Percentiles rank a stretch among this genome's conserved stretches.
Evolutionary conservation across 2,113 vertebrate genomes (phyloP).

Genomic region (Tangachromis dhanisi): DNA sequence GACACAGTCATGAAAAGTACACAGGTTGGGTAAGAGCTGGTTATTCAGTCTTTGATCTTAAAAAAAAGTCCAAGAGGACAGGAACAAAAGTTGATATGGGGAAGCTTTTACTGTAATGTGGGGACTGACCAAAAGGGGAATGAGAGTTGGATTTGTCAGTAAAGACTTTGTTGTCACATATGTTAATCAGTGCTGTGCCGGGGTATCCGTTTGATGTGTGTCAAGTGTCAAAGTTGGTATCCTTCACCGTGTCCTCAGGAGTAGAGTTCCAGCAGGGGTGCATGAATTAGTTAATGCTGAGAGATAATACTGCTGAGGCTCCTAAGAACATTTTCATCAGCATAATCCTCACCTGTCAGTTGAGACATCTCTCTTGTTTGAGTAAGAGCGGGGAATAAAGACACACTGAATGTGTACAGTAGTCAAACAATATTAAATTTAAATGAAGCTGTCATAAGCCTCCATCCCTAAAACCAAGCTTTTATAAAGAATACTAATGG

Average conservation of each 20-base stretch:
- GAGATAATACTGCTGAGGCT: background rate
- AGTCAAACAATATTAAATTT: background rate
- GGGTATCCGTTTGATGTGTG: background rate
- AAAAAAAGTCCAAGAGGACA: background rate
- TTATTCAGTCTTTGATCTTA: background rate
- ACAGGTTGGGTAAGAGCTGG: background rate
- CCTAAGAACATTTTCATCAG: background rate
- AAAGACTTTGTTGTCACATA: background rate
- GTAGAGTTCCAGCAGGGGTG: background rate
- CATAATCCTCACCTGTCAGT: background rate
- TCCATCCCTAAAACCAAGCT: background rate
- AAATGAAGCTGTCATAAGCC: background rate
- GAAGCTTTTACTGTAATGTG: background rate
- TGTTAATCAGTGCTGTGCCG: background rate
- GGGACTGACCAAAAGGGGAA: background rate
- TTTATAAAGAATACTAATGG: background rate
- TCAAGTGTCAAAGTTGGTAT: background rate
- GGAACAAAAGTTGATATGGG: background rate
- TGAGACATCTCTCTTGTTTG: background rate
- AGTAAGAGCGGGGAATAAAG: background rate
- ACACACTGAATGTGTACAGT: background rate
- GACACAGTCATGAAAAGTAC: background rate
- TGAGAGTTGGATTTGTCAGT: background rate
- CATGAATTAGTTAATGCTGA: background rate
- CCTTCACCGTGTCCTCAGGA: background rate